These are phyloP conservation scores for Pristionchus japonicus DNA, from an alignment of 2,888 invertebrate species.

Conservation along the genomic window DNA sequence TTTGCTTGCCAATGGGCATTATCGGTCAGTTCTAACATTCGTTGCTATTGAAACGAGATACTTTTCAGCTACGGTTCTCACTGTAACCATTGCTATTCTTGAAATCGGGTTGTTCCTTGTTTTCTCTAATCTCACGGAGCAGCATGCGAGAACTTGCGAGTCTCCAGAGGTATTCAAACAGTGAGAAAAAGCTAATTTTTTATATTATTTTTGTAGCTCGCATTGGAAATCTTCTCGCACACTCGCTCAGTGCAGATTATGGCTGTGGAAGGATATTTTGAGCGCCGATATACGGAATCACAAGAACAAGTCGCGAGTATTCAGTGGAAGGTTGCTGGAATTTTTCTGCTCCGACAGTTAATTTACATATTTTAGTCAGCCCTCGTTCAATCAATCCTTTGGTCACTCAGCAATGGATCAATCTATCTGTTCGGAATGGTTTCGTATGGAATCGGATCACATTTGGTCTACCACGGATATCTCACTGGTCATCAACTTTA, in stretches of 20 bases:
- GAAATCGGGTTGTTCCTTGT: not conserved
- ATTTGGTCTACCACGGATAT: not conserved
- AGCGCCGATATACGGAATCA: constrained; percentile 63
- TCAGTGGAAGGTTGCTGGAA: not conserved
- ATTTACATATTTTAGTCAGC: not conserved
- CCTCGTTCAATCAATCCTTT: not conserved
- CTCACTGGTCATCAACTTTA: not conserved
- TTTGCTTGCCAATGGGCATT: not conserved
- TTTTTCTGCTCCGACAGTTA: not conserved
- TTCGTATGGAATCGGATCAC: not conserved
- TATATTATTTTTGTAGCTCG: constrained; percentile 60
- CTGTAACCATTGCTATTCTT: not conserved
- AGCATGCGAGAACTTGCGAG: too few relatives aligned
- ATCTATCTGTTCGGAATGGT: not conserved
- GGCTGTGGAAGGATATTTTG: constrained; percentile 75
- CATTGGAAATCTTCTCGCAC: constrained; percentile 77
- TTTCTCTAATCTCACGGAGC: not conserved
- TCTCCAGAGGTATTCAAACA: not conserved
- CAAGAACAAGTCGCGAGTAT: not conserved
- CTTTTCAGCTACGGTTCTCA: not conserved
- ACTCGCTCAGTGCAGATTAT: constrained; percentile 76
- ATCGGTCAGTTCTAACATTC: not conserved
- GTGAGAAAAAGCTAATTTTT: not conserved
- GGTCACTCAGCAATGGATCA: not conserved
- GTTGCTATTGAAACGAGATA: not conserved